These are phyloP conservation scores for Odontophorus gujanensis DNA, from an alignment of 2,113 vertebrate species.

Conservation along the genomic window DNA sequence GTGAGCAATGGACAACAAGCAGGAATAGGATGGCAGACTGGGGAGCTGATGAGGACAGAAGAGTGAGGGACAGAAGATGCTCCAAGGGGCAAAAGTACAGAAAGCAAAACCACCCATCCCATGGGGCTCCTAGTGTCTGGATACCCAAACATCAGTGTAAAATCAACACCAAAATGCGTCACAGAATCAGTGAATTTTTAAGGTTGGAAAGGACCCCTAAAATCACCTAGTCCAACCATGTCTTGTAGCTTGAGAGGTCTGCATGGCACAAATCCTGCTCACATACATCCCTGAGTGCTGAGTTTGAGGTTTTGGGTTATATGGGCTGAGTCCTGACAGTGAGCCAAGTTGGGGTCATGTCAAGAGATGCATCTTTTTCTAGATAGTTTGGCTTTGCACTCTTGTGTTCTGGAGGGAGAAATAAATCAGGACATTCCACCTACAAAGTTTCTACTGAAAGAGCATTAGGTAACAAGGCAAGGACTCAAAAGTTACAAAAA, in stretches of 20 bases:
- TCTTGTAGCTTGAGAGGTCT: background rate
- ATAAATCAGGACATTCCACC: background rate
- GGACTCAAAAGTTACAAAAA: background rate
- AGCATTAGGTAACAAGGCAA: background rate
- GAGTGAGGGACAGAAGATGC: background rate
- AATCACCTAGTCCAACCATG: too few relatives aligned
- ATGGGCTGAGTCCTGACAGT: rapidly evolving
- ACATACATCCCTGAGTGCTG: background rate
- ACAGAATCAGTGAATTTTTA: too few relatives aligned
- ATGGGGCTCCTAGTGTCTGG: background rate
- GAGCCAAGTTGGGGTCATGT: background rate
- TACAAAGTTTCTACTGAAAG: background rate
- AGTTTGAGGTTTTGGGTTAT: background rate
- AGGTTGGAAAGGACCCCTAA: too few relatives aligned
- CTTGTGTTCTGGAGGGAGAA: background rate
- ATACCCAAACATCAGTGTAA: background rate
- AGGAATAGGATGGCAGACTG: background rate
- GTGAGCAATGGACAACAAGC: background rate
- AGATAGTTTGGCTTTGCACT: background rate
- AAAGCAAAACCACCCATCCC: background rate
- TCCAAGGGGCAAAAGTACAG: background rate
- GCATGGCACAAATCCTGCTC: background rate
- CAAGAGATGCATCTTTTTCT: background rate
- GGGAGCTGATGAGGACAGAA: background rate
- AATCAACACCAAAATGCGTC: background rate